A percentile compares a stretch with the other conserved stretches of the same genome.
phyloP scores from a whole-genome alignment of 1,140 invertebrate genomes.

The Cydia strobilella region DNA sequence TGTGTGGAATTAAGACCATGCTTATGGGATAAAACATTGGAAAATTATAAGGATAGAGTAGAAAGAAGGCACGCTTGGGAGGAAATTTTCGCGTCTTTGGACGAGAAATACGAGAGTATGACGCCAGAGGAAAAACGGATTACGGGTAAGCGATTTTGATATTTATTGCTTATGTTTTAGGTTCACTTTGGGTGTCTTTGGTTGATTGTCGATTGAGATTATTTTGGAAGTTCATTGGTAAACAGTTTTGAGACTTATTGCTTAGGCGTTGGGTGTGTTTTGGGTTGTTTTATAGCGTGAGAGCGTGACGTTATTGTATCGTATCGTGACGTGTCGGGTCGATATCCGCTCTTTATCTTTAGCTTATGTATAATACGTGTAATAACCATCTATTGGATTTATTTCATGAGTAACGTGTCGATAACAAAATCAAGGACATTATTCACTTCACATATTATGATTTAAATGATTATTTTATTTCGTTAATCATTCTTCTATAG shows the following conservation, averaged over 20 bases:
- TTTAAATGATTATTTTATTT: too few relatives aligned
- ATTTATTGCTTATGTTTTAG: background rate
- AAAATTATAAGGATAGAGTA: constrained; percentile 66
- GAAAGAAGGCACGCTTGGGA: constrained; percentile 67
- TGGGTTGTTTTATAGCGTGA: background rate
- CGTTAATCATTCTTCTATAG: too few relatives aligned
- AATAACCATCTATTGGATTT: constrained; percentile 4
- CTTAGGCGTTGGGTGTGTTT: background rate
- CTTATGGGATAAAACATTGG: constrained; percentile 67
- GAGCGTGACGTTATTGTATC: background rate
- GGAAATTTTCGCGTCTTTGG: constrained; percentile 61
- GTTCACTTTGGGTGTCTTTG: background rate
- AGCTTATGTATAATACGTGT: too few relatives aligned
- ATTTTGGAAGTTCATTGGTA: constrained; percentile 40
- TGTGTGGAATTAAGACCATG: constrained; percentile 58
- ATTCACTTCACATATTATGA: too few relatives aligned
- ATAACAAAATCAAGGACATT: too few relatives aligned
- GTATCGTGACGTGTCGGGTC: constrained; percentile 6
- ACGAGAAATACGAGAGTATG: constrained; percentile 61
- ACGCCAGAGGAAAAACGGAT: constrained; percentile 54
- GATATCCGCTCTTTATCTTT: constrained; percentile 1
- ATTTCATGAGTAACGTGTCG: too few relatives aligned
- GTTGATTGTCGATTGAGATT: background rate
- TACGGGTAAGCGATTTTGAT: constrained; percentile 49
- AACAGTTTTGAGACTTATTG: constrained; percentile 37